These are phyloP conservation scores for Priocnemis perturbator DNA, from an alignment of 2,888 invertebrate species.

Conservation along the genomic window DNA sequence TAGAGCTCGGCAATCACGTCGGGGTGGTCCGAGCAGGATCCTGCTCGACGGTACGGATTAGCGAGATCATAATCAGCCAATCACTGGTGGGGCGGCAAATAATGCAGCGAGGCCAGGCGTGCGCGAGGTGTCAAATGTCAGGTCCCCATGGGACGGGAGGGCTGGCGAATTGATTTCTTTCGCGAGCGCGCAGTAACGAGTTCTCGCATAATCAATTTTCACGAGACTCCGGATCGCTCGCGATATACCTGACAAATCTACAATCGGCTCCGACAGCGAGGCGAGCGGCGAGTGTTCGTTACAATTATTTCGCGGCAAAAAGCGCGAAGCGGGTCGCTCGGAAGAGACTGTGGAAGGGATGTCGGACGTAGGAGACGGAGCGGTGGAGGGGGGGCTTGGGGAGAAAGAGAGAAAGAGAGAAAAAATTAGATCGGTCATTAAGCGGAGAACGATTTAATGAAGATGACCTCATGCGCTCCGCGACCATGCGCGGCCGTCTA, in stretches of 20 bases:
- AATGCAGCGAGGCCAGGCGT: slow-evolving; percentile 31
- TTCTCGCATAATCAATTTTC: no score
- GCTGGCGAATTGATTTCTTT: slow-evolving; percentile 61
- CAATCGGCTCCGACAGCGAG: no score
- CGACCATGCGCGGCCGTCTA: slow-evolving; percentile 61
- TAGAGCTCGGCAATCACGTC: slow-evolving; percentile 68
- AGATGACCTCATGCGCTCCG: slow-evolving; percentile 74
- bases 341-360: background rate
- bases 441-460: slow-evolving; percentile 75
- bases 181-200: background rate
- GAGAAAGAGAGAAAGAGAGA: slow-evolving; percentile 41
- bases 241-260: no score
- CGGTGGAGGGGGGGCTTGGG: slow-evolving; percentile 3
- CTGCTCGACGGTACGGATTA: slow-evolving; percentile 63
- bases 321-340: background rate
- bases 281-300: background rate
- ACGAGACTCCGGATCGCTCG: no score
- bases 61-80: slow-evolving; percentile 74
- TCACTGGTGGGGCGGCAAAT: slow-evolving; percentile 55
- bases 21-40: slow-evolving; percentile 60
- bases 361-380: slow-evolving; percentile 22
- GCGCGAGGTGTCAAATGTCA: slow-evolving; percentile 71
- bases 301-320: slow-evolving; percentile 21
- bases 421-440: slow-evolving; percentile 74
- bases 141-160: slow-evolving; percentile 39